Percentiles rank a stretch among this genome's conserved stretches.
Evolutionary conservation across 2,113 vertebrate species (phyloP).

Genomic region (Psilopogon haemacephalus): DNA sequence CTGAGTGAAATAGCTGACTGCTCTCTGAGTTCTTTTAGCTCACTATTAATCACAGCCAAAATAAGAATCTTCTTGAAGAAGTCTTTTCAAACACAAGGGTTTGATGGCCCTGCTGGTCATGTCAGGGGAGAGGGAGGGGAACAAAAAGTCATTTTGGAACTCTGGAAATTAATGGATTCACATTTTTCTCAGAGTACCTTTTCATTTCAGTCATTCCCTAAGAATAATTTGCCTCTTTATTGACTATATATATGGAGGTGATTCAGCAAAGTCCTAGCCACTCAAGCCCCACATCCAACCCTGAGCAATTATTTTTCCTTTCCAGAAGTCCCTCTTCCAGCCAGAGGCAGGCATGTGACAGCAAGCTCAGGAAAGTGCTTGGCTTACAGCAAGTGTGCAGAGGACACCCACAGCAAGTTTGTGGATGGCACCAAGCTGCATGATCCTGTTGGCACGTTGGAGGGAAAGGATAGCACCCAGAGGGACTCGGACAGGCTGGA

Average conservation of each 20-base stretch:
- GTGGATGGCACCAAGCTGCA: no score
- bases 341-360: neutral
- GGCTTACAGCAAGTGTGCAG: no score
- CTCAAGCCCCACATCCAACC: neutral
- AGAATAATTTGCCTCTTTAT: neutral
- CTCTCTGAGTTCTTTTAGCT: neutral
- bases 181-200: neutral
- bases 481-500: no score
- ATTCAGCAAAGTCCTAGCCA: neutral
- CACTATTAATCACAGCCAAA: slow-evolving; percentile 3
- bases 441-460: no score
- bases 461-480: no score
- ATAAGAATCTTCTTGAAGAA: neutral
- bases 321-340: neutral
- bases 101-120: neutral
- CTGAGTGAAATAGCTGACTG: neutral
- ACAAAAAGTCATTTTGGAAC: neutral
- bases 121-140: no score
- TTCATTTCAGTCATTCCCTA: neutral
- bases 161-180: neutral
- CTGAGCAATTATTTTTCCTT: neutral
- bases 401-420: no score
- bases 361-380: neutral
- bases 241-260: neutral
- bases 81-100: neutral